Evolutionary conservation across 23 tunicate genomes (phyloP).

Genomic region (Halocynthia roretzi): DNA sequence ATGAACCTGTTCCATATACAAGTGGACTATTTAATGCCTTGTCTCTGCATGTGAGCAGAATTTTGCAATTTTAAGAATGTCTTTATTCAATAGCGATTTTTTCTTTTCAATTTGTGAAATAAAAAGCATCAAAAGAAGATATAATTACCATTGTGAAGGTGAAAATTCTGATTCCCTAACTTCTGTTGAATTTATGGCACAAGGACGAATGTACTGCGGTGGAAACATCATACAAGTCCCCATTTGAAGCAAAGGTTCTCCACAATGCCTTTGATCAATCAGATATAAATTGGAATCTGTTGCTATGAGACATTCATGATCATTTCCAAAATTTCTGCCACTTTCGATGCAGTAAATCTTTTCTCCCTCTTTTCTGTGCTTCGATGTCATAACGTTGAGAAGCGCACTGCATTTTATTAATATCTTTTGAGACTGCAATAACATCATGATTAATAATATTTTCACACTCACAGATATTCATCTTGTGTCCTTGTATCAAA

Average conservation of each 20-base stretch:
- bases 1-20: no score
- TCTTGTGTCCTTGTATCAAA: conserved; percentile 20
- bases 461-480: neutral
- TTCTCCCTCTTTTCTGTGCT: conserved; percentile 4
- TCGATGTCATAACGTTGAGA: neutral
- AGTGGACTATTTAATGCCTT: no score
- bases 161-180: no score
- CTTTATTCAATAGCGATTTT: no score
- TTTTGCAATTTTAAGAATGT: no score
- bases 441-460: neutral
- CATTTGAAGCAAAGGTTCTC: conserved; percentile 43
- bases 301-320: conserved; percentile 35
- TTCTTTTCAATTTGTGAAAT: no score
- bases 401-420: neutral
- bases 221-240: conserved; percentile 26
- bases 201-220: neutral
- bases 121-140: no score
- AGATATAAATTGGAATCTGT: conserved; percentile 27
- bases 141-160: no score
- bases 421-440: neutral
- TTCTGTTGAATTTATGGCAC: no score
- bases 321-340: conserved; percentile 8
- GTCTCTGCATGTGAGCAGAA: no score
- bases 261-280: conserved; percentile 32
- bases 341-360: neutral